phyloP scores from a whole-genome alignment of 2,113 vertebrate genomes.

The Gallinago media region DNA sequence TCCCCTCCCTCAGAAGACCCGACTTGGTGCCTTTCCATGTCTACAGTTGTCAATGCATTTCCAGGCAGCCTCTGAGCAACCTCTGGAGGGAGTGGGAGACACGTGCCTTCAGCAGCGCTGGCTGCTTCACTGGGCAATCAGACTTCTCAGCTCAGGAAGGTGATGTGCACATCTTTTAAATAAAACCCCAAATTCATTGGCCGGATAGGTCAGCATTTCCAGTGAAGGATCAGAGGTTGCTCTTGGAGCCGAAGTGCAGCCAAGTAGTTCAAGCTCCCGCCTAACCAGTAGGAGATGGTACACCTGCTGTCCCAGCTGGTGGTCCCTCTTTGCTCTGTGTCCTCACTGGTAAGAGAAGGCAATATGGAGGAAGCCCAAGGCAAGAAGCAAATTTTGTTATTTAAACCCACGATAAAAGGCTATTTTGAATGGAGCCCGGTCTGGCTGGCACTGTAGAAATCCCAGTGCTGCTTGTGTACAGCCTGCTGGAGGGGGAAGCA shows the following conservation, averaged over 20 bases:
- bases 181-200: not conserved
- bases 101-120: not conserved
- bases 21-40: rapidly evolving
- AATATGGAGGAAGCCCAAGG: not conserved
- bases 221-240: not conserved
- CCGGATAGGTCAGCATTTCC: not conserved
- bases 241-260: not conserved
- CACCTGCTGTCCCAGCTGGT: not conserved
- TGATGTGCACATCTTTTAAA: not conserved
- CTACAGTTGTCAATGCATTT: not conserved
- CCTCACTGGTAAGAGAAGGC: not conserved
- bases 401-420: not conserved
- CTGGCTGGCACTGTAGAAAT: not conserved
- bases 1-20: not conserved
- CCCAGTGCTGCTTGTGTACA: rapidly evolving
- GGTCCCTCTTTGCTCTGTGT: not conserved
- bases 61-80: not conserved
- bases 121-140: not conserved
- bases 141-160: not conserved
- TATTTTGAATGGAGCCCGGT: not conserved
- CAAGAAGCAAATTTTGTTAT: not conserved
- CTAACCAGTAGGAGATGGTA: not conserved
- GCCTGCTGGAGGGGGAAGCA: not conserved
- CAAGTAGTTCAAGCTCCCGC: not conserved
- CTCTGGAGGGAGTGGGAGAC: not conserved